phyloP scores from a whole-genome alignment of 2,113 vertebrate genomes.

The Cricetomys ansorgei region DNA sequence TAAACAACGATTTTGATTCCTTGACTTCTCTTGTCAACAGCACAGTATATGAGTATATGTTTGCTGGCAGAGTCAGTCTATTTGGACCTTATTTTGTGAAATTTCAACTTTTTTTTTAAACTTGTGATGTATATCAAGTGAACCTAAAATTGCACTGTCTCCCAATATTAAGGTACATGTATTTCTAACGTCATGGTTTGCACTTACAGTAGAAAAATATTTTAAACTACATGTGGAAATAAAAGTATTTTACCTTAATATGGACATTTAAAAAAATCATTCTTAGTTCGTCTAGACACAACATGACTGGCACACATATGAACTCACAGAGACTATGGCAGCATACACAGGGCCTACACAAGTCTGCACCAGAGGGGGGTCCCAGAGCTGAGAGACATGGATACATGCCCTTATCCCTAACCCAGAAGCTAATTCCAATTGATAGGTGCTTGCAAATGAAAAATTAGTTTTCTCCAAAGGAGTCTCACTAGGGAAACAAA shows the following conservation, averaged over 20 bases:
- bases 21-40: conserved; percentile 37
- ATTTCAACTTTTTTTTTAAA: conserved; percentile 3
- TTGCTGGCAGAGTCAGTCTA: not conserved
- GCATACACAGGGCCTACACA: not conserved
- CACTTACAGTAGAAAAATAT: conserved; percentile 25
- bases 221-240: conserved; percentile 50
- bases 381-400: not conserved
- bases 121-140: not conserved
- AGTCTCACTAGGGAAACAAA: not conserved
- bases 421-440: not conserved
- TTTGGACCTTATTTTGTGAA: conserved; percentile 9
- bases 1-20: conserved; percentile 40
- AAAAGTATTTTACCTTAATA: conserved; percentile 15
- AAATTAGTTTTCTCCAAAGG: not conserved
- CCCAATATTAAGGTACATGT: not conserved
- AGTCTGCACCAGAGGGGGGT: not conserved
- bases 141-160: not conserved
- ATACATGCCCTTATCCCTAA: not conserved
- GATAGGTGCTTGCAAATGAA: not conserved
- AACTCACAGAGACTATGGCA: not conserved
- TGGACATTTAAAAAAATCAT: not conserved
- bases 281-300: not conserved
- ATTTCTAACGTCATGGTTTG: conserved; percentile 52
- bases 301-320: not conserved
- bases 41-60: not conserved